Percentiles rank a stretch among this genome's conserved stretches.
Conservation (phyloP, 1,140 invertebrate species). For the Leptinotarsa undecemlineata region DNA sequence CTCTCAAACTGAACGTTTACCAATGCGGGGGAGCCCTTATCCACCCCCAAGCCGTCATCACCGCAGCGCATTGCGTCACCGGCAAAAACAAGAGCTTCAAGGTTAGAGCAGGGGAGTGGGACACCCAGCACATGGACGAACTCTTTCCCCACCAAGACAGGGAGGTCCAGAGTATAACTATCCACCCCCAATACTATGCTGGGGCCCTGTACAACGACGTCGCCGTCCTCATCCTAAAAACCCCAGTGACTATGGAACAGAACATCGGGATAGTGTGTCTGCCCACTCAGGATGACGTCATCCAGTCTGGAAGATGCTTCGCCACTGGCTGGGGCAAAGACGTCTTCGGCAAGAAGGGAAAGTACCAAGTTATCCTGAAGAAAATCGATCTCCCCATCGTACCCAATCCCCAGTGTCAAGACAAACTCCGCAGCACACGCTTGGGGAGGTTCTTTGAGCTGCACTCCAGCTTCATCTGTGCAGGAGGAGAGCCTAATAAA, state of each 20-base stretch:
- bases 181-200: slow-evolving; percentile 57
- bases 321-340: slow-evolving; percentile 69
- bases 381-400: slow-evolving; percentile 70
- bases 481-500: slow-evolving; percentile 67
- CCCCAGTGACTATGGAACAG: slow-evolving; percentile 61
- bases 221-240: slow-evolving; percentile 66
- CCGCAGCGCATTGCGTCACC: slow-evolving; percentile 68
- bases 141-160: slow-evolving; percentile 73
- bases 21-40: slow-evolving; percentile 79
- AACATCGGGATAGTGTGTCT: slow-evolving; percentile 76
- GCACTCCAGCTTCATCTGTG: slow-evolving; percentile 74
- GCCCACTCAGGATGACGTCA: slow-evolving; percentile 56
- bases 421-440: slow-evolving; percentile 61
- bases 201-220: slow-evolving; percentile 70
- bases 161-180: slow-evolving; percentile 58
- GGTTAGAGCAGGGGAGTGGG: slow-evolving; percentile 76
- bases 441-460: slow-evolving; percentile 67
- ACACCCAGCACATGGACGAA: slow-evolving; percentile 77
- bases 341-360: slow-evolving; percentile 59
- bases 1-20: slow-evolving; percentile 66
- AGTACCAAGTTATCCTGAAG: slow-evolving; percentile 74
- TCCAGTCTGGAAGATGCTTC: slow-evolving; percentile 57
- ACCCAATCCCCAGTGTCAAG: slow-evolving; percentile 60
- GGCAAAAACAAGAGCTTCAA: slow-evolving; percentile 56
- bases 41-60: slow-evolving; percentile 70